Evolutionary conservation across 1,140 invertebrate genomes (phyloP).

Genomic region (Mylabris phalerata): DNA sequence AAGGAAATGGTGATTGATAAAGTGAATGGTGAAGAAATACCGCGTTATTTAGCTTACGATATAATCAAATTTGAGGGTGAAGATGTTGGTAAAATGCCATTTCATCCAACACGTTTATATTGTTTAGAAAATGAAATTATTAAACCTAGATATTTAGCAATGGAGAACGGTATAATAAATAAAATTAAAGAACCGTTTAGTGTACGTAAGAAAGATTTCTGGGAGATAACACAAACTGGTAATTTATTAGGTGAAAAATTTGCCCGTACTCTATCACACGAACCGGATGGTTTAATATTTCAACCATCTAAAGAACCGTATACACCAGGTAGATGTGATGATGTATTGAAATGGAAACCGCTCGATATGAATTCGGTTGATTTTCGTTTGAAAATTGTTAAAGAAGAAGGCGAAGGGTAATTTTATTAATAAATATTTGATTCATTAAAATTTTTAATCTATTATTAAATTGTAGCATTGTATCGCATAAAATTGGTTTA

Average conservation of each 20-base stretch:
- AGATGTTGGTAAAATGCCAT: slow-evolving; percentile 69
- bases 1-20: slow-evolving; percentile 94
- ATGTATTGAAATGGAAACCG: slow-evolving; percentile 98
- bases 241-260: slow-evolving; percentile 82
- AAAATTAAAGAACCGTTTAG: slow-evolving; percentile 79
- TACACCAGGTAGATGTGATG: slow-evolving; percentile 68
- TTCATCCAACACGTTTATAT: slow-evolving; percentile 66
- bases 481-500: slow-evolving; percentile 66
- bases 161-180: slow-evolving; percentile 65
- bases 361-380: slow-evolving; percentile 89
- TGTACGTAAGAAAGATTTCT: slow-evolving; percentile 83
- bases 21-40: slow-evolving; percentile 63
- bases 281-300: slow-evolving; percentile 97
- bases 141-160: slow-evolving; percentile 64
- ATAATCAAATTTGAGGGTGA: slow-evolving; percentile 77
- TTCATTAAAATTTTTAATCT: too few relatives aligned
- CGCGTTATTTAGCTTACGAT: slow-evolving; percentile 94
- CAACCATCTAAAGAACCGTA: slow-evolving; percentile 88
- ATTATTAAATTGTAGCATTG: slow-evolving; percentile 50
- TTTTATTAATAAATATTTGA: not conserved
- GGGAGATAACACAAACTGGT: slow-evolving; percentile 62
- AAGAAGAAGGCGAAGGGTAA: slow-evolving; percentile 65
- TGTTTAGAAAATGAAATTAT: slow-evolving; percentile 71
- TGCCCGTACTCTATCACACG: slow-evolving; percentile 75
- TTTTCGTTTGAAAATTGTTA: slow-evolving; percentile 81